Base-by-base conservation (phyloP, 2,797 vertebrate genomes). In the Siniperca undulata region DNA sequence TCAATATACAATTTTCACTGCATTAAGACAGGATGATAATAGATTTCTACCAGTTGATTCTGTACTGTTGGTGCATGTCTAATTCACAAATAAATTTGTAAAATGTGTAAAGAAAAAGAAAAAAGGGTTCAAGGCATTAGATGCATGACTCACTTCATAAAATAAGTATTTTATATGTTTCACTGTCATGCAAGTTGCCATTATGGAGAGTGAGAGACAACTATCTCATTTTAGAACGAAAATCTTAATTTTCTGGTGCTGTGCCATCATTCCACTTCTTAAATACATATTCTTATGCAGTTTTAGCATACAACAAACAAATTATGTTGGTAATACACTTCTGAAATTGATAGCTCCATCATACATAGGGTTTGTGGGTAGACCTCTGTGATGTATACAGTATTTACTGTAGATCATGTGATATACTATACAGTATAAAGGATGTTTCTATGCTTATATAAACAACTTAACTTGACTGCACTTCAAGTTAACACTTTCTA, bases 41-140 rank as follows among this genome's bases (percentile, higher is more conserved):
- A 40, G 0, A 59, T 64, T 75, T 59, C 38, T n/a, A 8, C 7
- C 53, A 42, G 53, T 42, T 74, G 44, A 77, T 61, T 58, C n/a
- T 46, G 56, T 20, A 14, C 17, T 10, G 24, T 40, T 61, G 30
- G 48, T 38, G 52, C 10, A 62, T 20, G 11, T 77, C 24, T 66
- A 52, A 71, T 68, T 46, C 30, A 58, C 46, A 67, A 24, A 71
- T 55, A 74, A 50, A 36, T 13, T 2, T 62, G 22, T 30, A 19
- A 48, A 67, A 59, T 30, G 30, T 30, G 30, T 30, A 30, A 30
- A 30, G 30, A 30, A 30, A 30, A 34, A 24, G 12, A 56, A 2
- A n/a, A 36, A 55, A 2, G 13, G 7, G 30, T 40, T 34, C 1
- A 69, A 38, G 5, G 7, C 42, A 56, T 50, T 16, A 42, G 30